A percentile compares a stretch with the other conserved stretches of the same genome.
These are phyloP conservation scores for Meliscaeva auricollis DNA, from an alignment of 2,888 invertebrate genomes.

Conservation along the genomic window DNA sequence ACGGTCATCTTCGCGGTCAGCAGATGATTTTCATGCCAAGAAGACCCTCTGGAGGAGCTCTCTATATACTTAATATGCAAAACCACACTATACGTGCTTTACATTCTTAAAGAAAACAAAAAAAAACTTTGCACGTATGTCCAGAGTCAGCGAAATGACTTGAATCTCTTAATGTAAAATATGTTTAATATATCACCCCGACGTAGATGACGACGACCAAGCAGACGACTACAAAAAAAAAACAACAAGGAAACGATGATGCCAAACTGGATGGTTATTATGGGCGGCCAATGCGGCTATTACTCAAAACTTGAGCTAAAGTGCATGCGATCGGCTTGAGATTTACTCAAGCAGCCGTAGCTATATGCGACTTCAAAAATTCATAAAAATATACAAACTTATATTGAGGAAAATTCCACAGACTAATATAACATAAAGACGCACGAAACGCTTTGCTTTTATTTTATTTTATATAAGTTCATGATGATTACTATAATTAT, in stretches of 20 bases:
- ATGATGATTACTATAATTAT: constrained; percentile 73
- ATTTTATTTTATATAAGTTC: constrained; percentile 41
- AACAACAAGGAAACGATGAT: constrained; percentile 48
- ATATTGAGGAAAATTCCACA: no score
- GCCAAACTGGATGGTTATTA: constrained; percentile 64
- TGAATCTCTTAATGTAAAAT: constrained; percentile 75
- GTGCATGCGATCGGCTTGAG: constrained; percentile 62
- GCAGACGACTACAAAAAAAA: constrained; percentile 15
- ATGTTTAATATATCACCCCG: constrained; percentile 75
- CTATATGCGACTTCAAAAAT: constrained; percentile 21
- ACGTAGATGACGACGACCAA: constrained; percentile 35
- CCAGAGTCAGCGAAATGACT: constrained; percentile 66
- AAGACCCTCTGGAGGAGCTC: constrained; percentile 38
- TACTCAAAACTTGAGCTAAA: constrained; percentile 68
- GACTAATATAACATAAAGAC: constrained; percentile 42
- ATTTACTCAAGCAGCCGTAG: background rate
- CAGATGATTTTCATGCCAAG: constrained; percentile 56
- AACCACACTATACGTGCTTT: constrained; percentile 71
- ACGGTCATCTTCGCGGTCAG: constrained; percentile 68
- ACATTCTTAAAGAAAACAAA: constrained; percentile 64
- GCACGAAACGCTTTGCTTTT: constrained; percentile 26
- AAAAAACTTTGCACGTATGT: constrained; percentile 39
- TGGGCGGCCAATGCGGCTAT: constrained; percentile 74
- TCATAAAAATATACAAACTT: no score
- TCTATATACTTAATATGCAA: constrained; percentile 74